A percentile compares a stretch with the other conserved stretches of the same genome.
Conservation (phyloP, 2,888 invertebrate species). For the Prenolepis imparis region DNA sequence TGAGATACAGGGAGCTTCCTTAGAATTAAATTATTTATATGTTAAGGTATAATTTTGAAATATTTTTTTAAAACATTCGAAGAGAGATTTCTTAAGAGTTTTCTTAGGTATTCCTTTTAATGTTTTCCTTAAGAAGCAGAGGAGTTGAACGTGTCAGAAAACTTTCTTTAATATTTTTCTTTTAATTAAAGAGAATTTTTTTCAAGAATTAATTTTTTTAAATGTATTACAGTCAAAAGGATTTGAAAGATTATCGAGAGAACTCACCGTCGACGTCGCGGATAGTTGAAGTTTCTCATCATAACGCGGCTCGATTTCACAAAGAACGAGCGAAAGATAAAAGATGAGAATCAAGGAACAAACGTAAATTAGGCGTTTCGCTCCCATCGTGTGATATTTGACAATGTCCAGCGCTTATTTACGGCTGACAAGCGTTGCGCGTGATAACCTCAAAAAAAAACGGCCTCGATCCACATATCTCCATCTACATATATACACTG, state of each 20-base stretch:
- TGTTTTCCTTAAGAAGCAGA: neutral
- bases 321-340: slow-evolving; percentile 1
- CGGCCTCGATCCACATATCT: neutral
- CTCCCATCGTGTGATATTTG: slow-evolving; percentile 7
- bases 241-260: neutral
- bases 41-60: neutral
- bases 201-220: neutral
- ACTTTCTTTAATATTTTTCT: neutral
- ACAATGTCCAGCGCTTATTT: neutral
- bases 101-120: neutral
- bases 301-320: slow-evolving; percentile 65
- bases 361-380: slow-evolving; percentile 6
- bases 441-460: slow-evolving; percentile 47
- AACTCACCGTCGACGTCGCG: slow-evolving; percentile 66
- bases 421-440: slow-evolving; percentile 3
- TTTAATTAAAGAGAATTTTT: neutral
- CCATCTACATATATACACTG: slow-evolving; percentile 11
- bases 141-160: neutral
- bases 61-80: neutral
- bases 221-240: neutral
- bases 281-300: slow-evolving; percentile 63
- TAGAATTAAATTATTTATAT: neutral
- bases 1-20: neutral
- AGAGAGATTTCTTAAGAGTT: neutral
- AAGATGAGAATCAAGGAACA: neutral